A percentile compares a stretch with the other conserved stretches of the same genome.
Conservation (phyloP, 1,140 invertebrate genomes). For the Drosophila kikkawai region DNA sequence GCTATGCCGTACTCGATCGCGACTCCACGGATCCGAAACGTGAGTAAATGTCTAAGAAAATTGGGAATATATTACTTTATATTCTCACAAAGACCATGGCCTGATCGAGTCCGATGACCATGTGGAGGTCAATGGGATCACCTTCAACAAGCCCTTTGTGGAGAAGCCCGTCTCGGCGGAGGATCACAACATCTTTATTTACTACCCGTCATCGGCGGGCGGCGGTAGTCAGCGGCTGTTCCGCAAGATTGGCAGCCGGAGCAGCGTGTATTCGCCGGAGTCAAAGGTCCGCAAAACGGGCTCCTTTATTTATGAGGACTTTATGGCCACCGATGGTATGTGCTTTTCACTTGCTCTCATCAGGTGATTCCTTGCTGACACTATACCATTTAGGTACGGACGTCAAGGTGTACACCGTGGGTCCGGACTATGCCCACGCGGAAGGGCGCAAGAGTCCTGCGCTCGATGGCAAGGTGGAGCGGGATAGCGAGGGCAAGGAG, state of each 20-base stretch:
- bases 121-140: conserved; percentile 98
- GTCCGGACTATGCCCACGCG: conserved; percentile 99
- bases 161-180: conserved; percentile 95
- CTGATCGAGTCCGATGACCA: conserved; percentile 99
- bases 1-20: conserved; percentile 98
- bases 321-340: conserved; percentile 99
- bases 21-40: conserved; percentile 96
- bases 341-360: conserved; percentile 17
- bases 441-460: conserved; percentile 99
- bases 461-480: conserved; percentile 98
- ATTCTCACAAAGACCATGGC: conserved; percentile 90
- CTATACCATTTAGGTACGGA: conserved; percentile 86
- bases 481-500: conserved; percentile 99
- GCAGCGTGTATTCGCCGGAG: conserved; percentile 98
- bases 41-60: conserved; percentile 85
- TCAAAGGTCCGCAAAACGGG: conserved; percentile 98
- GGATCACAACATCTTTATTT: conserved; percentile 99
- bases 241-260: conserved; percentile 99
- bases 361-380: conserved; percentile 30
- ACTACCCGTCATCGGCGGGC: conserved; percentile 99
- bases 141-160: conserved; percentile 99
- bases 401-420: conserved; percentile 89
- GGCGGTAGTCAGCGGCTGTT: conserved; percentile 98
- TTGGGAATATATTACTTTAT: conserved; percentile 16
- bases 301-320: conserved; percentile 99